phyloP scores from a whole-genome alignment of 2,888 invertebrate species.

The Alcis repandata region DNA sequence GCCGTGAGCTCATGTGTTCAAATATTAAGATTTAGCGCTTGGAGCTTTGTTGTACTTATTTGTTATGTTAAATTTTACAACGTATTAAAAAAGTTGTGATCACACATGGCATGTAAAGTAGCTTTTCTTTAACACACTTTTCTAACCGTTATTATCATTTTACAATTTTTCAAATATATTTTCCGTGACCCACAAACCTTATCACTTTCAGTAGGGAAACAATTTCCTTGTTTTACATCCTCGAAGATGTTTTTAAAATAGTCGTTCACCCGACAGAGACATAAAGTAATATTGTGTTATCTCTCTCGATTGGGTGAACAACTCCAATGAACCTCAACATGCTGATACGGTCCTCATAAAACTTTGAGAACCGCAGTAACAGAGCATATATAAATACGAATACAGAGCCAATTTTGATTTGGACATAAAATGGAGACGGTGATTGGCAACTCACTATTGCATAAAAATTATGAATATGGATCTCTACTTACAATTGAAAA shows the following conservation, averaged over 20 bases:
- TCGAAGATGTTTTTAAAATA: neutral
- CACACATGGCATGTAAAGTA: too few relatives aligned
- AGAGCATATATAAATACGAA: neutral
- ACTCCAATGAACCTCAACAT: slow-evolving; percentile 22
- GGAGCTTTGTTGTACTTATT: neutral
- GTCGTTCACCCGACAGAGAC: neutral
- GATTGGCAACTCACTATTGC: too few relatives aligned
- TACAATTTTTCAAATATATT: neutral
- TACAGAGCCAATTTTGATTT: neutral
- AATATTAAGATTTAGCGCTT: slow-evolving; percentile 24
- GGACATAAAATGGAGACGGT: neutral
- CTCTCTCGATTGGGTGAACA: slow-evolving; percentile 26
- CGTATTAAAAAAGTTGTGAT: too few relatives aligned
- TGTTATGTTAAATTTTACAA: neutral
- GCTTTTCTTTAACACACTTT: too few relatives aligned
- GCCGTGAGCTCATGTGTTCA: slow-evolving; percentile 8
- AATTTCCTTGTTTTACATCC: slow-evolving; percentile 1
- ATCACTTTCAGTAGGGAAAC: neutral
- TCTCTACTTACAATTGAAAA: neutral
- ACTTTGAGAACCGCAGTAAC: slow-evolving; percentile 19
- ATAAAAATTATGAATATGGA: neutral
- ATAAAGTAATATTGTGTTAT: slow-evolving; percentile 17
- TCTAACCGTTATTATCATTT: too few relatives aligned
- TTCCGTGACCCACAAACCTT: neutral
- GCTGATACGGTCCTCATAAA: slow-evolving; percentile 1